These are phyloP conservation scores for Peromyscus nudipes DNA, from an alignment of 2,797 vertebrate genomes.

Conservation along the genomic window DNA sequence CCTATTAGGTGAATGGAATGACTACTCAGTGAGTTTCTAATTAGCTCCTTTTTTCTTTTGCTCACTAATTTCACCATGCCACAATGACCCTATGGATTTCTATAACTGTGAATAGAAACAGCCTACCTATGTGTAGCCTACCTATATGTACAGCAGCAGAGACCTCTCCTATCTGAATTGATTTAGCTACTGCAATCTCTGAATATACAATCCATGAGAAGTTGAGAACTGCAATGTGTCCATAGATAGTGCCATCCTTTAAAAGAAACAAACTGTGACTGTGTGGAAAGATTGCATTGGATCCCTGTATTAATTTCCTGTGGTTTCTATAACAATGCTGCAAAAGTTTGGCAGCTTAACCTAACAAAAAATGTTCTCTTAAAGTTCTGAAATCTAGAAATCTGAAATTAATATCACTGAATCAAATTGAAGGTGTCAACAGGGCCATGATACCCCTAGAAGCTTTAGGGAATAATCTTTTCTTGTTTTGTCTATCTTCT, in stretches of 20 bases:
- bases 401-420: constrained; percentile 12
- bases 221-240: background rate
- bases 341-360: background rate
- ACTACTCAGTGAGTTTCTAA: background rate
- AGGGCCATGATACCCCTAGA: background rate
- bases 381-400: constrained; percentile 9
- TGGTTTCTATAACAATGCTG: background rate
- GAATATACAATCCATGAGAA: background rate
- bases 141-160: background rate
- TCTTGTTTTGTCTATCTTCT: background rate
- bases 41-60: background rate
- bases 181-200: background rate
- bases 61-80: background rate
- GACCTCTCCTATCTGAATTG: background rate
- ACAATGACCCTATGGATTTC: background rate
- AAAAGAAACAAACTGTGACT: background rate
- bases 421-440: background rate
- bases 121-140: background rate
- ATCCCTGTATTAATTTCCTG: background rate
- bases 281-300: background rate
- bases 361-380: background rate
- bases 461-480: background rate
- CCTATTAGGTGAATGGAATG: background rate
- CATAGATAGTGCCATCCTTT: background rate
- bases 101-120: background rate